Conservation (phyloP, 2,113 vertebrate genomes). For the Rhinogobius similis region DNA sequence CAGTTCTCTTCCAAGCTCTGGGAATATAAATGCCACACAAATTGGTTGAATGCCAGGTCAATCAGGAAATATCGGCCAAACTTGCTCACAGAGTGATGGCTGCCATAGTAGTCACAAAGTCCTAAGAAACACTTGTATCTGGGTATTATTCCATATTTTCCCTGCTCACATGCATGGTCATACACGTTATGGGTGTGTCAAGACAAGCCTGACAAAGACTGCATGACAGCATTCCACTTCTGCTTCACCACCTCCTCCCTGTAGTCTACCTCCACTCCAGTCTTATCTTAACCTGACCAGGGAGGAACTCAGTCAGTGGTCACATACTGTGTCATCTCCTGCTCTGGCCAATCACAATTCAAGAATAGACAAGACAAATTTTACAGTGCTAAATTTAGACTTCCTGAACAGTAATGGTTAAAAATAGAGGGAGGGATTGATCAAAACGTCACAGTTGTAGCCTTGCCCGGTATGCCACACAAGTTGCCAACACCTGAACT, state of each 20-base stretch:
- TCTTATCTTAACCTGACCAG: conserved; percentile 1
- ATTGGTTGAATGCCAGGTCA: neutral
- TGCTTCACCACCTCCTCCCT: conserved; percentile 6
- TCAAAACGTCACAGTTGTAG: conserved; percentile 15
- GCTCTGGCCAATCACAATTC: conserved; percentile 19
- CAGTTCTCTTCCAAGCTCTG: neutral
- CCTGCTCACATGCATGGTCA: neutral
- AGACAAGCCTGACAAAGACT: conserved; percentile 18
- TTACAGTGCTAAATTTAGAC: conserved; percentile 41
- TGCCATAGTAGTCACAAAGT: neutral
- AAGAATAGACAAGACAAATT: conserved; percentile 40
- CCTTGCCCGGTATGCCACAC: neutral
- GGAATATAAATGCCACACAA: neutral
- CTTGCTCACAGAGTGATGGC: no score
- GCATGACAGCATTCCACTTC: conserved; percentile 63
- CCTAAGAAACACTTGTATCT: neutral
- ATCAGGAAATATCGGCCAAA: no score
- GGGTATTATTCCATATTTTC: conserved; percentile 12
- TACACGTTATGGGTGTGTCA: conserved; percentile 60
- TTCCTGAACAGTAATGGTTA: neutral
- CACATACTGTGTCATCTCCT: conserved; percentile 8
- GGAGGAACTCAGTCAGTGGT: conserved; percentile 12
- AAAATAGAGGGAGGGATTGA: conserved; percentile 28
- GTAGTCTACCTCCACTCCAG: neutral
- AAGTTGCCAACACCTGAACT: conserved; percentile 2